These are phyloP conservation scores for Platysteira castanea DNA, from an alignment of 2,113 vertebrate species.

Conservation along the genomic window DNA sequence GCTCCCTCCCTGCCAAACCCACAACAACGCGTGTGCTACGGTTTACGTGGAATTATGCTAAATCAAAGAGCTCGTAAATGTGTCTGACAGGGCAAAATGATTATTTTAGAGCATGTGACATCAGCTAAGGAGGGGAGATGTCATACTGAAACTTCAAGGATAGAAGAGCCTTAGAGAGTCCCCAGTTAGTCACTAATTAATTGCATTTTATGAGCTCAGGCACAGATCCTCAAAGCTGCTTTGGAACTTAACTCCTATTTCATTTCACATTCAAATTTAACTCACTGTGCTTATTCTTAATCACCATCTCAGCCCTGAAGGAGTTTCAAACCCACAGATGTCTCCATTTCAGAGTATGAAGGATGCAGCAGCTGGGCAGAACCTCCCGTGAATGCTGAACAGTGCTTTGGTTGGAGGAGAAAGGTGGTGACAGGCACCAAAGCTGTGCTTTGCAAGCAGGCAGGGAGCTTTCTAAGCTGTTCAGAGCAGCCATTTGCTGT, in stretches of 20 bases:
- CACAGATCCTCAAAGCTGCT: conserved; percentile 26
- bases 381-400: background rate
- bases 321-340: conserved; percentile 16
- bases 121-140: background rate
- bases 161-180: background rate
- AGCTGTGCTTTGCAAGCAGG: background rate
- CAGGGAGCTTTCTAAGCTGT: background rate
- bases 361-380: background rate
- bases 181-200: conserved; percentile 28
- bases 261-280: conserved; percentile 36
- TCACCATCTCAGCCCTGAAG: background rate
- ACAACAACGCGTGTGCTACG: rapidly evolving
- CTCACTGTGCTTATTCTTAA: background rate
- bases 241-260: background rate
- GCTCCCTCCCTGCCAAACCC: background rate
- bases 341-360: background rate
- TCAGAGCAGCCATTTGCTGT: background rate
- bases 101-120: background rate
- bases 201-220: background rate
- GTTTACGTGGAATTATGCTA: background rate
- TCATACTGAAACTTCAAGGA: background rate
- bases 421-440: background rate
- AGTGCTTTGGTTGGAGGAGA: background rate
- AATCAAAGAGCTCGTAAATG: background rate
- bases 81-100: background rate